Conservation (phyloP, 2,113 vertebrate genomes). For the Oncorhynchus kisutch region DNA sequence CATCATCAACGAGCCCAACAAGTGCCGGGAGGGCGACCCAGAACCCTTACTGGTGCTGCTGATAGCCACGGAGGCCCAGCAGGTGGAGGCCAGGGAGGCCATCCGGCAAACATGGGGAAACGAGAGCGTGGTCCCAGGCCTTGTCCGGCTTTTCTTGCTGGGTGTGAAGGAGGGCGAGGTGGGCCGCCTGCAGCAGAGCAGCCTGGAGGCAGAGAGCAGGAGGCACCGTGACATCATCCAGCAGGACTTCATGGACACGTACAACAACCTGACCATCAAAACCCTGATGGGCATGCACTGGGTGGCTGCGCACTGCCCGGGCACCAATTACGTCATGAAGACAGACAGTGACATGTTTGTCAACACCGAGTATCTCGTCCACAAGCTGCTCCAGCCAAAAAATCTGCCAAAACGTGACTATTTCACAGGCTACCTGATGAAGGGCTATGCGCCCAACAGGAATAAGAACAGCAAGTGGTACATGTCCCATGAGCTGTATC, state of each 20-base stretch:
- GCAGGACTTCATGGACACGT: conserved; percentile 91
- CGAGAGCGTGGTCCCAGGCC: conserved; percentile 78
- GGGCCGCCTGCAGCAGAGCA: conserved; percentile 72
- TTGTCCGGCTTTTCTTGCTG: conserved; percentile 85
- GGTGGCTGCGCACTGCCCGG: conserved; percentile 87
- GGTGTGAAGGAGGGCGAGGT: conserved; percentile 76
- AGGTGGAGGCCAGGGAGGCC: conserved; percentile 86
- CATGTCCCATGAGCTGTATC: conserved; percentile 90
- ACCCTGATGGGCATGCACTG: conserved; percentile 98
- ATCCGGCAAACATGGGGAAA: conserved; percentile 98
- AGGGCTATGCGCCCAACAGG: conserved; percentile 85
- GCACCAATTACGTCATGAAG: conserved; percentile 90
- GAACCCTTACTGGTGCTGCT: conserved; percentile 87
- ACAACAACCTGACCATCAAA: conserved; percentile 96
- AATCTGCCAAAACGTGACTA: conserved; percentile 80
- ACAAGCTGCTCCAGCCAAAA: conserved; percentile 89
- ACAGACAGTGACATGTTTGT: conserved; percentile 98
- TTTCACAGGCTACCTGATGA: conserved; percentile 94
- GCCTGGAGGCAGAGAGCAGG: conserved; percentile 84
- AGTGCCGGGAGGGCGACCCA: conserved; percentile 77
- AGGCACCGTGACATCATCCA: conserved; percentile 89
- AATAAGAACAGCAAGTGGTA: conserved; percentile 97
- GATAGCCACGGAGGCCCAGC: conserved; percentile 86
- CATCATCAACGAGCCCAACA: conserved; percentile 85
- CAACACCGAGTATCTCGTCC: conserved; percentile 92